Conservation (phyloP, 2,797 vertebrate species). For the Hippoglossus hippoglossus region DNA sequence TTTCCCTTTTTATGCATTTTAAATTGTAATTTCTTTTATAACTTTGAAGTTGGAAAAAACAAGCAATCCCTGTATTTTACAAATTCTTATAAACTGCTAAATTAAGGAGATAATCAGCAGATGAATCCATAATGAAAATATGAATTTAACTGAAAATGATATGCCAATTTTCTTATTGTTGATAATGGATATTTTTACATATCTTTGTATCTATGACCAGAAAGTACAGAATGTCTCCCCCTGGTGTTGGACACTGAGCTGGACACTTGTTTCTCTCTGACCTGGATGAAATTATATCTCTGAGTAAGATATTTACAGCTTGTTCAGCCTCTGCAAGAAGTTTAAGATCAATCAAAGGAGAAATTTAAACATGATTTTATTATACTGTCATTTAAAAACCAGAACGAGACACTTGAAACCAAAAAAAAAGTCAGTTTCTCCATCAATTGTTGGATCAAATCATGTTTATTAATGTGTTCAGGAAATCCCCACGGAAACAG, state of each 20-base stretch:
- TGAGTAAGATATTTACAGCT: slow-evolving; percentile 23
- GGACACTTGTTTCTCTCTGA: not conserved
- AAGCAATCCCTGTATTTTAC: no score
- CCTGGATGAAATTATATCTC: not conserved
- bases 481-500: slow-evolving; percentile 82
- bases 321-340: not conserved
- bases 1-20: no score
- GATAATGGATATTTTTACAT: no score
- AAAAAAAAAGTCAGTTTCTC: not conserved
- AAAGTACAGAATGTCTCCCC: slow-evolving; percentile 20
- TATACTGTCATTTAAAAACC: not conserved
- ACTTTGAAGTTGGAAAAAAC: no score
- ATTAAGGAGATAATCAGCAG: no score
- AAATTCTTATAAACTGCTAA: no score
- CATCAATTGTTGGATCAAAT: slow-evolving; percentile 75
- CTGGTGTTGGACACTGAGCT: slow-evolving; percentile 20
- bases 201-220: no score
- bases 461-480: slow-evolving; percentile 84
- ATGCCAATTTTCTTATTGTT: no score
- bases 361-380: not conserved
- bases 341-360: not conserved
- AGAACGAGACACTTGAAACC: no score
- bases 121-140: no score
- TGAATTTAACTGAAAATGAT: no score
- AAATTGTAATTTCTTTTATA: no score